Evolutionary conservation across 2,113 vertebrate genomes (phyloP).

Genomic region (Epinephelus moara): DNA sequence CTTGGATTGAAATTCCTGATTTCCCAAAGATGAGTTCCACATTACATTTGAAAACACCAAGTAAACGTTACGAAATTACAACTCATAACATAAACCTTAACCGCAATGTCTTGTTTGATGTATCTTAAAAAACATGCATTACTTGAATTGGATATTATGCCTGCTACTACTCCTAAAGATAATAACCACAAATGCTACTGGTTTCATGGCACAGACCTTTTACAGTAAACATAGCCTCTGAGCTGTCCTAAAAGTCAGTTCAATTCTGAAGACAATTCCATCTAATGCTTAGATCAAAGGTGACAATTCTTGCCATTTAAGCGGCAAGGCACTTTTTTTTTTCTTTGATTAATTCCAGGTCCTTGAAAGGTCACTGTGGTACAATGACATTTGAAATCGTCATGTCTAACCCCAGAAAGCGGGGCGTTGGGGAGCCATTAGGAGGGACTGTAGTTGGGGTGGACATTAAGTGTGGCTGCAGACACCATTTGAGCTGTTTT

Average conservation of each 20-base stretch:
- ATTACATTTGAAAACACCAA: neutral
- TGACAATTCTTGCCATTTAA: constrained; percentile 71
- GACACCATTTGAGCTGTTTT: constrained; percentile 51
- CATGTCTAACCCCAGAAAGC: constrained; percentile 60
- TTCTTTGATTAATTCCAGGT: constrained; percentile 79
- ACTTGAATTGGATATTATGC: neutral
- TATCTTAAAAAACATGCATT: neutral
- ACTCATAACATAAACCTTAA: neutral
- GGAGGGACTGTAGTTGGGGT: constrained; percentile 14
- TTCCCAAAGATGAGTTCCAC: neutral
- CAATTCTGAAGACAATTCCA: constrained; percentile 38
- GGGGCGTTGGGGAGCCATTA: constrained; percentile 61
- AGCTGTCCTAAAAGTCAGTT: constrained; percentile 16
- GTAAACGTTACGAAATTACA: neutral
- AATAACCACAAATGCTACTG: neutral
- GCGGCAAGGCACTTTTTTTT: constrained; percentile 54
- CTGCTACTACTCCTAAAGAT: neutral
- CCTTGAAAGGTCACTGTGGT: constrained; percentile 75
- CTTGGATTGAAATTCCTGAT: neutral
- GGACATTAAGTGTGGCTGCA: constrained; percentile 35
- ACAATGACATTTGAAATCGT: constrained; percentile 81
- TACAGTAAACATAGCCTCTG: neutral
- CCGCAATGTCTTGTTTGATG: neutral
- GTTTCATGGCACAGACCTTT: neutral
- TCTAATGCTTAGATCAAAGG: constrained; percentile 58